These are phyloP conservation scores for Hypotaenidia okinawae DNA, from an alignment of 2,797 vertebrate species.

Conservation along the genomic window DNA sequence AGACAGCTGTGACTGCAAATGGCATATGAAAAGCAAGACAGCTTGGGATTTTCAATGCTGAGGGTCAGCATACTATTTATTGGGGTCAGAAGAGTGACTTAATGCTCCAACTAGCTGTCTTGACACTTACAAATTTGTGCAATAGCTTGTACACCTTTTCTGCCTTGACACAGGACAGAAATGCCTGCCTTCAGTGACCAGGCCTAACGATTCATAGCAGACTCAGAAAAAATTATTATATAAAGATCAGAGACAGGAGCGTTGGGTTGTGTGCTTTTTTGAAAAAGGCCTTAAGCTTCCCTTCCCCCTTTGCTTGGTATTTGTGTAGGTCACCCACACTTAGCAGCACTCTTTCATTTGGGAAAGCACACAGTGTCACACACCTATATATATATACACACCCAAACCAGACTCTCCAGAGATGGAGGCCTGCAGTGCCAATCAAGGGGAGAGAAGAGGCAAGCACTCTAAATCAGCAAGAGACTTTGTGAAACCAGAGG, in stretches of 20 bases:
- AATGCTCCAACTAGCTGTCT: background rate
- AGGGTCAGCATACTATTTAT: background rate
- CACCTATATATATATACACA: background rate
- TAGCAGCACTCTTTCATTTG: background rate
- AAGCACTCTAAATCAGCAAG: background rate
- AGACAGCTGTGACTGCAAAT: background rate
- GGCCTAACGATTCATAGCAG: background rate
- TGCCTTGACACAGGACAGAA: background rate
- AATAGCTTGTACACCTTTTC: background rate
- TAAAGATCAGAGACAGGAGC: background rate
- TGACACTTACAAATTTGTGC: background rate
- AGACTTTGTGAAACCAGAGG: background rate
- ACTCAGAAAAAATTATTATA: background rate
- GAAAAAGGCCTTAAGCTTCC: background rate
- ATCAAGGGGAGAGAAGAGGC: background rate
- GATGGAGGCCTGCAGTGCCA: background rate
- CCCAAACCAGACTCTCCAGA: background rate
- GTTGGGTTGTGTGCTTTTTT: background rate
- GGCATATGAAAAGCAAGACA: background rate
- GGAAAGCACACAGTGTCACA: background rate
- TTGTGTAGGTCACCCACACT: background rate
- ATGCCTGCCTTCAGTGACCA: background rate
- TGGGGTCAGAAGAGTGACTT: background rate
- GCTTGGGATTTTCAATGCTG: background rate
- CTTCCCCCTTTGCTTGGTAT: background rate